phyloP scores from a whole-genome alignment of 35 echinoderm and acorn worm genomes.

The Stichopus chloronotus region DNA sequence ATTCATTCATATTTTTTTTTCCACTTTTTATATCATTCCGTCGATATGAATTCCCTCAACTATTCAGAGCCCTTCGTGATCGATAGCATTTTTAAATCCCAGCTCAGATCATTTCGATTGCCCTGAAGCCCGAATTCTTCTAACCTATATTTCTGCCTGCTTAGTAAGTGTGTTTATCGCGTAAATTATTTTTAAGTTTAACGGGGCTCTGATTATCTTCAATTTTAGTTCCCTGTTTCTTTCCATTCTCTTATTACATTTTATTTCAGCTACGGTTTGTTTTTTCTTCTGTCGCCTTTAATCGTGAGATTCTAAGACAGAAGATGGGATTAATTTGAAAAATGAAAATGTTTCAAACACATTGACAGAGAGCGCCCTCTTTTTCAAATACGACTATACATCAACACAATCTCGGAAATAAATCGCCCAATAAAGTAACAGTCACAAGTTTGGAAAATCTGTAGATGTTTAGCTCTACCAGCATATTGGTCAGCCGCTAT shows the following conservation, averaged over 20 bases:
- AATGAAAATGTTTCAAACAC: background rate
- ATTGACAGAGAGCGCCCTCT: background rate
- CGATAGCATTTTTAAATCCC: conserved; percentile 21
- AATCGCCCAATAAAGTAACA: too few relatives aligned
- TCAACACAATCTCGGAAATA: too few relatives aligned
- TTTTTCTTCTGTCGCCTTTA: background rate
- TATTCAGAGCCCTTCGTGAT: background rate
- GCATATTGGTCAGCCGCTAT: too few relatives aligned
- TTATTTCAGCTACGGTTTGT: background rate
- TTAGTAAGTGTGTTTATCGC: background rate
- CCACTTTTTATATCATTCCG: background rate
- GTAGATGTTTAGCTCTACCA: too few relatives aligned
- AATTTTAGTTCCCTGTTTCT: background rate
- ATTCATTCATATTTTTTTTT: background rate
- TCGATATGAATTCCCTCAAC: conserved; percentile 10
- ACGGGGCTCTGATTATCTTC: background rate
- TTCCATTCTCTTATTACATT: background rate
- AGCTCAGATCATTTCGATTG: conserved; percentile 8
- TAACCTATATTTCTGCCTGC: conserved; percentile 22
- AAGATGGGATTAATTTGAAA: background rate
- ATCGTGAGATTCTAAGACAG: background rate
- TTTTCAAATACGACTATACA: too few relatives aligned
- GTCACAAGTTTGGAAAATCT: too few relatives aligned
- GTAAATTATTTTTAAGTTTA: conserved; percentile 14
- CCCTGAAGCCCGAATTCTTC: background rate